Conservation (phyloP, 2,888 invertebrate genomes). For the Coremacera marginata region DNA sequence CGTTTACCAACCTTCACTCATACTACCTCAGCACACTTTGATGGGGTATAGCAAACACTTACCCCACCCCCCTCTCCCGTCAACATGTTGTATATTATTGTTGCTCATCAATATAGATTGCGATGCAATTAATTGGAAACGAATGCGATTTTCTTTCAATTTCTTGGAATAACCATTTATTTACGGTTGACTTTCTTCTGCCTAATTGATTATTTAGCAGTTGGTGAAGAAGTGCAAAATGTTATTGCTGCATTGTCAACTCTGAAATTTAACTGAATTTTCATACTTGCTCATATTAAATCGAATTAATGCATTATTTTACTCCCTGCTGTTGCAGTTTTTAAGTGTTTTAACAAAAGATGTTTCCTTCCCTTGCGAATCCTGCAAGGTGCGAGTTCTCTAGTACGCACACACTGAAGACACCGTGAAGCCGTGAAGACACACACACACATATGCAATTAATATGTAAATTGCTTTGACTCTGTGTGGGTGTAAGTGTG, state of each 20-base stretch:
- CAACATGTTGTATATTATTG: conserved; percentile 31
- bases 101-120: conserved; percentile 44
- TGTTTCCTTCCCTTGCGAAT: background rate
- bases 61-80: background rate
- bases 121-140: conserved; percentile 51
- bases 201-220: background rate
- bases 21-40: background rate
- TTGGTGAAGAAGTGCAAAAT: background rate
- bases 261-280: background rate
- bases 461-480: conserved; percentile 51
- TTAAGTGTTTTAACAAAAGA: background rate
- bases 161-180: conserved; percentile 30
- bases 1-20: too few species aligned
- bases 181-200: background rate
- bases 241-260: background rate
- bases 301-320: background rate
- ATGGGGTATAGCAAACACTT: background rate
- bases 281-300: background rate
- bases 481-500: conserved; percentile 5
- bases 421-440: too few species aligned
- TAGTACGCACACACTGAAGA: conserved; percentile 36
- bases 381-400: background rate
- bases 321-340: background rate
- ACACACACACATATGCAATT: too few species aligned
- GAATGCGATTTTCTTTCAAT: conserved; percentile 48